These are phyloP conservation scores for Acromyrmex echinatior DNA, from an alignment of 1,140 invertebrate species.

Conservation along the genomic window DNA sequence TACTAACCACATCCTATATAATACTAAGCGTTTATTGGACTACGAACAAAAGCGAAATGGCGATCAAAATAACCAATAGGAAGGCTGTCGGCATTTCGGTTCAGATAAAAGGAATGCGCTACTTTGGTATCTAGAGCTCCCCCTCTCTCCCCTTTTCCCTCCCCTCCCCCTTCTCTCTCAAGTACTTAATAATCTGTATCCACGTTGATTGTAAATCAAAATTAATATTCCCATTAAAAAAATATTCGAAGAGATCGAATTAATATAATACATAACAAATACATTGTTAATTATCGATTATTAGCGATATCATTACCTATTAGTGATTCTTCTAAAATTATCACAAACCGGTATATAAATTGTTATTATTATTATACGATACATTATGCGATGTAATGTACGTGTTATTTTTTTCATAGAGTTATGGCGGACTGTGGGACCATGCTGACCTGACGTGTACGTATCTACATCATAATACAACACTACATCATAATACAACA, in stretches of 20 bases:
- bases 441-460: slow-evolving; percentile 66
- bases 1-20: too few species aligned
- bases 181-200: not conserved
- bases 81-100: too few species aligned
- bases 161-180: not conserved
- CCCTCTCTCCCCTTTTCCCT: too few species aligned
- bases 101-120: too few species aligned
- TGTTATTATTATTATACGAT: slow-evolving; percentile 54
- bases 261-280: not conserved
- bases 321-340: slow-evolving; percentile 62
- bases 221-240: slow-evolving; percentile 14
- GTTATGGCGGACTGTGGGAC: slow-evolving; percentile 70
- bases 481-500: slow-evolving; percentile 56
- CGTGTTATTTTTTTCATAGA: slow-evolving; percentile 54
- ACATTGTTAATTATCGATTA: slow-evolving; percentile 1
- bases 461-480: not conserved
- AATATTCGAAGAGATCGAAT: slow-evolving; percentile 1
- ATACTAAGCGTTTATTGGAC: too few species aligned
- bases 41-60: too few species aligned
- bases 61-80: too few species aligned
- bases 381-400: slow-evolving; percentile 59
- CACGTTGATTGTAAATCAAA: not conserved
- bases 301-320: not conserved
- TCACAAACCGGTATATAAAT: slow-evolving; percentile 35
- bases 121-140: too few species aligned